These are phyloP conservation scores for Pycnonotus jocosus DNA, from an alignment of 2,113 vertebrate species.

Conservation along the genomic window DNA sequence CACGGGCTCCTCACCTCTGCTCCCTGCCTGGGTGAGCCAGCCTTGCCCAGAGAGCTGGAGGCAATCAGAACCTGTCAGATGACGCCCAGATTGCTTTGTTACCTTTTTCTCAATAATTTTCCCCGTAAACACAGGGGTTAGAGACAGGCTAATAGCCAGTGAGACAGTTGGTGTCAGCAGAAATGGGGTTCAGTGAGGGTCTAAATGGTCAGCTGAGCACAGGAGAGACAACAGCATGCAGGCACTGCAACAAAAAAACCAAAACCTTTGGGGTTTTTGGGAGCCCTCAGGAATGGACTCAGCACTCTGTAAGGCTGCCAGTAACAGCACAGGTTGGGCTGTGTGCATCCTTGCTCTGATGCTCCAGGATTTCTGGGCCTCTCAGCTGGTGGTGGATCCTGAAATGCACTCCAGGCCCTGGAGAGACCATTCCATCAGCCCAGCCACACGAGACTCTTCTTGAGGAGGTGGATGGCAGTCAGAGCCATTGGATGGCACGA, in stretches of 20 bases:
- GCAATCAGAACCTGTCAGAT: background rate
- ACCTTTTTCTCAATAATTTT: slow-evolving; percentile 5
- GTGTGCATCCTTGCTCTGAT: background rate
- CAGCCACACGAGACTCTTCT: fast-evolving
- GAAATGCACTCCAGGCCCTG: background rate
- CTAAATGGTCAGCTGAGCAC: background rate
- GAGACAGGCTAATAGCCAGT: slow-evolving; percentile 6
- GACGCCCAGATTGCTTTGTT: background rate
- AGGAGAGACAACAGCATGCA: background rate
- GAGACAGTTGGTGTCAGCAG: background rate
- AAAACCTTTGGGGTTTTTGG: background rate
- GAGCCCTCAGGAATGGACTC: background rate
- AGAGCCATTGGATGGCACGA: background rate
- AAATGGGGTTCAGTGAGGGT: background rate
- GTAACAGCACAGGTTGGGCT: background rate
- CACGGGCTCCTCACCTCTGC: background rate
- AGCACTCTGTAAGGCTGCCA: background rate
- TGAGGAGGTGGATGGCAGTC: background rate
- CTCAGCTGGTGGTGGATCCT: too few species aligned
- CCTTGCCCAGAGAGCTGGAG: background rate
- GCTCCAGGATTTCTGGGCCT: background rate
- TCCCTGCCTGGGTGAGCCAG: fast-evolving
- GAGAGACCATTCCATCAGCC: background rate
- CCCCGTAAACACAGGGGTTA: slow-evolving; percentile 8
- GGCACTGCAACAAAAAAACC: background rate